These are phyloP conservation scores for Eumaeus atala DNA, from an alignment of 1,140 invertebrate genomes.

Conservation along the genomic window DNA sequence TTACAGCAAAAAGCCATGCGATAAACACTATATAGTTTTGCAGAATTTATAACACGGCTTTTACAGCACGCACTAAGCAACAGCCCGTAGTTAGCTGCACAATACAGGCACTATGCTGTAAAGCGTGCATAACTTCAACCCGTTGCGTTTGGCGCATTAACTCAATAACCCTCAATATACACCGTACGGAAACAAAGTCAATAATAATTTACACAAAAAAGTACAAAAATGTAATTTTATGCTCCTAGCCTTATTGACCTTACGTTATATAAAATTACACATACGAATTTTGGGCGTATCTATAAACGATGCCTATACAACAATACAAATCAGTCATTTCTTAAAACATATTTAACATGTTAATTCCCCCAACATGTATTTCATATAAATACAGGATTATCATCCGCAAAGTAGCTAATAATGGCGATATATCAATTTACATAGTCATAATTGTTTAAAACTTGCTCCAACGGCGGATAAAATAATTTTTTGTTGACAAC, in stretches of 20 bases:
- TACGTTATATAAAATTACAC: slow-evolving; percentile 43
- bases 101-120: slow-evolving; percentile 11
- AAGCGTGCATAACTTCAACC: not conserved
- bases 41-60: not conserved
- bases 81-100: not conserved
- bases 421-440: too few species aligned
- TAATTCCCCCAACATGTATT: slow-evolving; percentile 9
- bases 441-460: too few species aligned
- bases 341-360: slow-evolving; percentile 54
- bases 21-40: slow-evolving; percentile 29
- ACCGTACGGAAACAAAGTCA: slow-evolving; percentile 11
- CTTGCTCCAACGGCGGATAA: too few species aligned
- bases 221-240: slow-evolving; percentile 22
- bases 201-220: not conserved
- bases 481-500: too few species aligned
- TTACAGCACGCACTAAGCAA: not conserved
- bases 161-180: slow-evolving; percentile 23
- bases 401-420: too few species aligned
- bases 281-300: slow-evolving; percentile 37
- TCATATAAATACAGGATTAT: too few species aligned
- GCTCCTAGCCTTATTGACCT: slow-evolving; percentile 22
- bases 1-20: slow-evolving; percentile 26
- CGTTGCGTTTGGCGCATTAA: not conserved
- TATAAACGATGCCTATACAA: slow-evolving; percentile 50
- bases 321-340: slow-evolving; percentile 63